Conservation (phyloP, 2,113 vertebrate species). For the Lepus americanus region DNA sequence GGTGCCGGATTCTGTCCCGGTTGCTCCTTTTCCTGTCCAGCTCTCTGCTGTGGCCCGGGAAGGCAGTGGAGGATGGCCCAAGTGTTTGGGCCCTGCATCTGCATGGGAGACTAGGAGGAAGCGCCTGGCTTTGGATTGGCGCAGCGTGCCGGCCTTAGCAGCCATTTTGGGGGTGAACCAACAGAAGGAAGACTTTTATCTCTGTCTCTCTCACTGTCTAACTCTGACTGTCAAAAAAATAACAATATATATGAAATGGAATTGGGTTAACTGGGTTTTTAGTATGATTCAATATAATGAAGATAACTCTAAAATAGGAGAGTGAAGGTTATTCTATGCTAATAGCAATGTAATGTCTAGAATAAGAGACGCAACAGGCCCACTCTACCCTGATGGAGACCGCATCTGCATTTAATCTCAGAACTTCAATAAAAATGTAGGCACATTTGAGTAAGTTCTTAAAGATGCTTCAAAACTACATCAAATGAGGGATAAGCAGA, state of each 20-base stretch:
- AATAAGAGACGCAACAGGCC: conserved; percentile 42
- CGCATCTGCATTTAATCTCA: conserved; percentile 5
- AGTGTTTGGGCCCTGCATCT: too few relatives aligned
- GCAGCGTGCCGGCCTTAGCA: too few relatives aligned
- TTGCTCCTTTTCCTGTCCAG: too few relatives aligned
- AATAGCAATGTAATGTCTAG: conserved; percentile 11
- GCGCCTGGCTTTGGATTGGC: too few relatives aligned
- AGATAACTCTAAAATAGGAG: background rate
- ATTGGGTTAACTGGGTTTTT: background rate
- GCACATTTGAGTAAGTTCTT: conserved; percentile 29
- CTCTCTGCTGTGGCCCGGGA: too few relatives aligned
- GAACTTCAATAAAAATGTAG: conserved; percentile 43
- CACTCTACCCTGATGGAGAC: conserved; percentile 1
- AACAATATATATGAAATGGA: conserved; percentile 47
- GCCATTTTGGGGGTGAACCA: too few relatives aligned
- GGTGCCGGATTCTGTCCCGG: too few relatives aligned
- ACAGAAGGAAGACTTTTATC: too few relatives aligned
- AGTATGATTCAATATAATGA: conserved; percentile 45
- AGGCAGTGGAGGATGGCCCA: too few relatives aligned
- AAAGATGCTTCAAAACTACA: conserved; percentile 57
- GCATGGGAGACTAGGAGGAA: too few relatives aligned
- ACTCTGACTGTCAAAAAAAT: too few relatives aligned
- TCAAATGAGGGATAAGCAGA: conserved; percentile 28
- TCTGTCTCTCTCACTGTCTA: too few relatives aligned
- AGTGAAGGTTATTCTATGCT: background rate